phyloP scores from a whole-genome alignment of 2,113 vertebrate genomes.

The Lucifuga dentata region DNA sequence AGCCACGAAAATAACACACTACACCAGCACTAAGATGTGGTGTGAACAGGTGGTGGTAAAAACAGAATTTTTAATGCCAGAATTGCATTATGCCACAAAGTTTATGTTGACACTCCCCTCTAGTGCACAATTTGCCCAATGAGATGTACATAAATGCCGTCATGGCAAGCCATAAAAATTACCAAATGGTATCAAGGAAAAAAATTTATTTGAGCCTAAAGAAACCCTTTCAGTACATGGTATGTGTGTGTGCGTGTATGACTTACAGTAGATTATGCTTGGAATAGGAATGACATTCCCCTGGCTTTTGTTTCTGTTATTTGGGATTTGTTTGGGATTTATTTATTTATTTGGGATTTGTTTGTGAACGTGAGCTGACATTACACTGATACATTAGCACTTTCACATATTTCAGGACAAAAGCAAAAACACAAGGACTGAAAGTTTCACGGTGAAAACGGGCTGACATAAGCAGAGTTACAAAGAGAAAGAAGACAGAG shows the following conservation, averaged over 20 bases:
- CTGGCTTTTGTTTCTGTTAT: slow-evolving; percentile 22
- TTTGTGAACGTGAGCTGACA: slow-evolving; percentile 16
- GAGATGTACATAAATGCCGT: neutral
- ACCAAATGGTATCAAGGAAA: neutral
- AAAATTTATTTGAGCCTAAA: neutral
- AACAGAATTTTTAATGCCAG: slow-evolving; percentile 19
- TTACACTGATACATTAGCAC: slow-evolving; percentile 7
- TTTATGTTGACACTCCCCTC: slow-evolving; percentile 22
- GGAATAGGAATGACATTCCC: slow-evolving; percentile 14
- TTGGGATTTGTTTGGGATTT: neutral
- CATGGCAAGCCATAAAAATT: neutral
- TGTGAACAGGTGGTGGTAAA: slow-evolving; percentile 14
- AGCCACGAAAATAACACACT: slow-evolving; percentile 28
- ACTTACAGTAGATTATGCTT: slow-evolving; percentile 1
- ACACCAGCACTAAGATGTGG: slow-evolving; percentile 37
- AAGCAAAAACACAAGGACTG: slow-evolving; percentile 49
- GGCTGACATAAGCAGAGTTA: slow-evolving; percentile 66
- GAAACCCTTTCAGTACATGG: slow-evolving; percentile 2
- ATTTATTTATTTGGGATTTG: slow-evolving; percentile 14
- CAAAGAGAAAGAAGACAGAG: slow-evolving; percentile 26
- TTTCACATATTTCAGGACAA: slow-evolving; percentile 23
- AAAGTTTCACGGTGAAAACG: slow-evolving; percentile 51
- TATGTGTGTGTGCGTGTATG: slow-evolving; percentile 4
- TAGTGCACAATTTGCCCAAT: neutral
- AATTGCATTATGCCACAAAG: slow-evolving; percentile 4